Evolutionary conservation across 2,797 vertebrate species (phyloP).

Genomic region (Cyprinodon diabolis): DNA sequence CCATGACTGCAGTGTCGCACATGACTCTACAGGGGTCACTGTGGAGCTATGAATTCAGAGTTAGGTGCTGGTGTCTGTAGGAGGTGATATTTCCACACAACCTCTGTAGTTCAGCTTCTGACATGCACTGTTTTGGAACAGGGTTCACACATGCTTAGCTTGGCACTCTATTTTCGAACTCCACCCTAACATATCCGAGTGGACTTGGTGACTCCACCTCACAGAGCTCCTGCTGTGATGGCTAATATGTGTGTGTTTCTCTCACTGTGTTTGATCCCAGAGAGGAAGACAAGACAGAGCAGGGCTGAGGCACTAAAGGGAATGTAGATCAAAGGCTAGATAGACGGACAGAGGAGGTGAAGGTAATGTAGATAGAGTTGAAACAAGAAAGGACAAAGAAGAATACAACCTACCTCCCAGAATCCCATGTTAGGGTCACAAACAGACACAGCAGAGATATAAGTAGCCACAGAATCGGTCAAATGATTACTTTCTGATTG

Average conservation of each 20-base stretch:
- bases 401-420: slow-evolving; percentile 28
- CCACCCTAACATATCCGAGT: slow-evolving; percentile 60
- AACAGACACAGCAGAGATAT: slow-evolving; percentile 5
- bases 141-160: slow-evolving; percentile 62
- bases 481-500: background rate
- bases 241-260: slow-evolving; percentile 17
- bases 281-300: slow-evolving; percentile 19
- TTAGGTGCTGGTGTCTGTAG: slow-evolving; percentile 17
- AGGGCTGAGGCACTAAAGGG: slow-evolving; percentile 26
- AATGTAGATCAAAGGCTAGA: slow-evolving; percentile 61
- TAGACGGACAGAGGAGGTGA: slow-evolving; percentile 24
- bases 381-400: slow-evolving; percentile 21
- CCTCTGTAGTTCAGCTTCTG: slow-evolving; percentile 2
- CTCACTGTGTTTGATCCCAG: slow-evolving; percentile 21
- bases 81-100: slow-evolving; percentile 46
- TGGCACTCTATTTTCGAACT: slow-evolving; percentile 65
- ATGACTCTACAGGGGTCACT: slow-evolving; percentile 56
- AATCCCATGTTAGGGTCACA: slow-evolving; percentile 1
- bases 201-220: slow-evolving; percentile 56
- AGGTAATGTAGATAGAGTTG: slow-evolving; percentile 20
- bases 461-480: slow-evolving; percentile 12
- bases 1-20: background rate
- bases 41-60: slow-evolving; percentile 23
- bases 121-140: slow-evolving; percentile 45
- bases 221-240: slow-evolving; percentile 29